phyloP scores from a whole-genome alignment of 2,888 invertebrate genomes.

The Phaedon cochleariae region DNA sequence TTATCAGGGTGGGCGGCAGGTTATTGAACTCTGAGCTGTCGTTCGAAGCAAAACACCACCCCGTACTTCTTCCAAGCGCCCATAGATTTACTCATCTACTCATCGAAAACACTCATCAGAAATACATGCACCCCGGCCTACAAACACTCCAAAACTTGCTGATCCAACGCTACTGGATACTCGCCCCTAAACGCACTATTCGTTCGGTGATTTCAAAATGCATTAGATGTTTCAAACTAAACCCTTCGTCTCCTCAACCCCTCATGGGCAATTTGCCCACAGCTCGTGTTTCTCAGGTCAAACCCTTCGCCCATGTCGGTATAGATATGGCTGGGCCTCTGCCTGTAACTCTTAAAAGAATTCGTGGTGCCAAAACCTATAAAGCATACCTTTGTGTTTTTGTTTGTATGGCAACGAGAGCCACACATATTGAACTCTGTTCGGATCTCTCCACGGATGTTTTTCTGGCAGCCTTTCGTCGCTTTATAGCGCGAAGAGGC shows the following conservation, averaged over 20 bases:
- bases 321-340: slow-evolving; percentile 8
- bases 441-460: background rate
- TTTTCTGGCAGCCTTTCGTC: background rate
- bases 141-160: background rate
- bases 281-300: slow-evolving; percentile 30
- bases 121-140: background rate
- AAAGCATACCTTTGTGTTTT: background rate
- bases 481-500: background rate
- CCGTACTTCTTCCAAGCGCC: background rate
- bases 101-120: background rate
- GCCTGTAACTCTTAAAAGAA: background rate
- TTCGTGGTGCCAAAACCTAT: background rate
- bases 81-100: background rate
- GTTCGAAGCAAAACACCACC: background rate
- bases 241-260: slow-evolving; percentile 35
- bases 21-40: background rate
- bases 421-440: background rate
- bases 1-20: background rate
- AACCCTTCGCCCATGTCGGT: slow-evolving; percentile 33
- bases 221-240: slow-evolving; percentile 34
- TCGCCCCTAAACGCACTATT: slow-evolving; percentile 10
- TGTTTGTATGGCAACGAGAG: background rate
- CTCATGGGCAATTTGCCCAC: slow-evolving; percentile 47
- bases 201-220: slow-evolving; percentile 18
- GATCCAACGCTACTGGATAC: background rate